These are phyloP conservation scores for Cotesia chilonis DNA, from an alignment of 1,140 invertebrate species.

Conservation along the genomic window DNA sequence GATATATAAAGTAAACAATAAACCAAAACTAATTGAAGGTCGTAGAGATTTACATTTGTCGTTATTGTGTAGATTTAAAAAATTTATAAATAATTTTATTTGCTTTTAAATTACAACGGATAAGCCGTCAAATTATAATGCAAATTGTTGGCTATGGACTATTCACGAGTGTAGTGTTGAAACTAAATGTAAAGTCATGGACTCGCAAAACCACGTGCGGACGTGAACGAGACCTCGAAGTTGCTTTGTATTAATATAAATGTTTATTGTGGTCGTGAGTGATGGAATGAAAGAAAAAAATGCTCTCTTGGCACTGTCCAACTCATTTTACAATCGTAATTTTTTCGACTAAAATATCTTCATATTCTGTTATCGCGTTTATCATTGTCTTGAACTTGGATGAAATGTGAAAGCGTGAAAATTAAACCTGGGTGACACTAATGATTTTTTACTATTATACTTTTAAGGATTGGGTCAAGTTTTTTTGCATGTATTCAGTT, in stretches of 20 bases:
- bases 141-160: constrained; percentile 1
- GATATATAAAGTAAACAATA: neutral
- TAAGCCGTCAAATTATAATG: constrained; percentile 6
- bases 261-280: constrained; percentile 17
- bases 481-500: neutral
- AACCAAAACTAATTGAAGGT: neutral
- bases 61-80: neutral
- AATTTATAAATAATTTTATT: neutral
- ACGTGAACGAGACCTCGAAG: constrained; percentile 30
- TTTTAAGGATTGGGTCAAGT: neutral
- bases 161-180: constrained; percentile 23
- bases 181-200: constrained; percentile 18
- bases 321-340: constrained; percentile 27
- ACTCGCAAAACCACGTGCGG: constrained; percentile 31
- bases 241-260: constrained; percentile 19
- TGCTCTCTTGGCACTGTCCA: neutral
- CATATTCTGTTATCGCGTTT: constrained; percentile 38
- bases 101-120: constrained; percentile 16
- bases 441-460: constrained; percentile 27
- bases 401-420: constrained; percentile 31
- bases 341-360: constrained; percentile 26
- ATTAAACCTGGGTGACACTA: constrained; percentile 37
- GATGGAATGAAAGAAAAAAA: constrained; percentile 24
- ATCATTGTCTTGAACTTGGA: constrained; percentile 31
- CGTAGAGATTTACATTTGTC: neutral